These are phyloP conservation scores for Charaxes varanes DNA, from an alignment of 1,140 invertebrate species.

Conservation along the genomic window DNA sequence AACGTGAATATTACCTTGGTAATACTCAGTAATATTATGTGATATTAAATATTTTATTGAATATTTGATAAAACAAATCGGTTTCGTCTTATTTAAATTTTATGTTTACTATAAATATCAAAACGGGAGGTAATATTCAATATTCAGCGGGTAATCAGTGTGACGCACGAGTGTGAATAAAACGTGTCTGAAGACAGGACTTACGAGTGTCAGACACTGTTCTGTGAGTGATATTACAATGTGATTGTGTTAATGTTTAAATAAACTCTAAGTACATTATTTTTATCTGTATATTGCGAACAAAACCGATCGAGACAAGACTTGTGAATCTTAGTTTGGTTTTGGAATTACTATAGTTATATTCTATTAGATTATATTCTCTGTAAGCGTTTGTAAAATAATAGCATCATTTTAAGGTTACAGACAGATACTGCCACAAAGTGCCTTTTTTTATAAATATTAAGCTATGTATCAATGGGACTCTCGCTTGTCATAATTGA, in stretches of 20 bases:
- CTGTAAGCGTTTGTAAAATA: conserved; percentile 57
- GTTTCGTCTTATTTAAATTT: background rate
- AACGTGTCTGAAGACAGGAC: conserved; percentile 53
- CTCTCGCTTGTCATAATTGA: conserved; percentile 1
- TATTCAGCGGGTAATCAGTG: conserved; percentile 43
- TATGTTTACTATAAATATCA: conserved; percentile 7
- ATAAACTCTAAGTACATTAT: conserved; percentile 61
- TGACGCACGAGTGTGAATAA: conserved; percentile 43
- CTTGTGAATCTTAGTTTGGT: conserved; percentile 25
- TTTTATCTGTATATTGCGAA: conserved; percentile 35
- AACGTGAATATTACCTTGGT: conserved; percentile 29
- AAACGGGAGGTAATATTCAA: conserved; percentile 34
- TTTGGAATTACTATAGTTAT: conserved; percentile 40
- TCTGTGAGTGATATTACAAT: conserved; percentile 69
- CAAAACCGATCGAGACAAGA: conserved; percentile 20
- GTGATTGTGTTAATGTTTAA: conserved; percentile 67
- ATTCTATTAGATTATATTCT: conserved; percentile 47
- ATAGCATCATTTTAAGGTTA: conserved; percentile 45
- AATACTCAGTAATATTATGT: conserved; percentile 10
- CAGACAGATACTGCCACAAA: conserved; percentile 64
- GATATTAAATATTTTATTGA: conserved; percentile 7
- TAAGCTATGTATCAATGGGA: conserved; percentile 9
- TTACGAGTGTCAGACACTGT: conserved; percentile 53
- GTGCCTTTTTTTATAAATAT: conserved; percentile 59
- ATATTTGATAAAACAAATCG: background rate